Evolutionary conservation across 1,140 invertebrate genomes (phyloP), one percentile per base, ranked within the genome.

Genomic region (Bombus fervidus): DNA sequence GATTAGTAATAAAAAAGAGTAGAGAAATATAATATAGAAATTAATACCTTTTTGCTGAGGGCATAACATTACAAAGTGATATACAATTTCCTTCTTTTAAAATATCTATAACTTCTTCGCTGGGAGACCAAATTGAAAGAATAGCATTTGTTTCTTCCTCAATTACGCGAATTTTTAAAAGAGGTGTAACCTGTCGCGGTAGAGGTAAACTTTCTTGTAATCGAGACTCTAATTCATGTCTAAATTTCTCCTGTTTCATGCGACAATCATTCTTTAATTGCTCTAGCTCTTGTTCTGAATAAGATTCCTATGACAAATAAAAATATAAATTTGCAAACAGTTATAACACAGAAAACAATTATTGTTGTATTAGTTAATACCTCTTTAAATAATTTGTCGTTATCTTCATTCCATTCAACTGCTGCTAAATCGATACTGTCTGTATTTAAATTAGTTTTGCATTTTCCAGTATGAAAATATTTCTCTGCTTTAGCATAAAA

Each of bases 81-180:
- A 96, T 69, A 89, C 92, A 85, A 92, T 92, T 93, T 93, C 96
- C 96, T 95, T 97, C 96, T 87, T 95, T 96, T 3, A 97, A 93
- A 8, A 96, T 89, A 77, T 95, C 92, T 31, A 93, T 77, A 53
- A 96, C 89, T 5, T 95, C 95, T 75, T 96, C 96, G 69, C 91
- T 95, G 4, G 96, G 96, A 59, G 96, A 95, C 97, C 97, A 97
- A 87, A 96, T 94, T 71, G 96, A 96, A 88, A 96, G 91, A 87
- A 96, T 93, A 28, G 94, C 96, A 90, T 89, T 92, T 91, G 93
- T 89, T 64, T 91, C 90, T 84, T 91, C 92, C 89, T 96, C 95
- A 74, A 95, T 87, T 73, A 96, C 88, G 83, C 94, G 93, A 72
- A 96, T 90, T 91, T 95, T 96, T 74, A 95, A 91, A 93, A 97